These are phyloP conservation scores for Steinernema hermaphroditum DNA, from an alignment of 2,888 invertebrate genomes.

Conservation along the genomic window DNA sequence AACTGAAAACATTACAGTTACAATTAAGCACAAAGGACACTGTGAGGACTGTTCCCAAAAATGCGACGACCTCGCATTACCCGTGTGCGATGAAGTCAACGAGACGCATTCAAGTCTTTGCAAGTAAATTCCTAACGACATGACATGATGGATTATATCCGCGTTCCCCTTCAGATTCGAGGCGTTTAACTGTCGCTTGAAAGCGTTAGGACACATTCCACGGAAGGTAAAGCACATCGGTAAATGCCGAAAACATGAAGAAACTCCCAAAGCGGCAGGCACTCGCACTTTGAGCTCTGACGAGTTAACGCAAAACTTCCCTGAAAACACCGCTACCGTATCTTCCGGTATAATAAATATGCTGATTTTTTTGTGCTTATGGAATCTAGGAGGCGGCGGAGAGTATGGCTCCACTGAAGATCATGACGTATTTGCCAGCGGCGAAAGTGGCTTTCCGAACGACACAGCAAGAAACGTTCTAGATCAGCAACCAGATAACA, in stretches of 20 bases:
- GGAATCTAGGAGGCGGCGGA: not conserved
- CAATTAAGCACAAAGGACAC: constrained; percentile 41
- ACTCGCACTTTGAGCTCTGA: not conserved
- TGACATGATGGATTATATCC: no score
- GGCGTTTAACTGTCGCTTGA: constrained; percentile 13
- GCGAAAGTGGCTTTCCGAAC: not conserved
- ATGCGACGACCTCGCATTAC: not conserved
- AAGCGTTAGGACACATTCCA: not conserved
- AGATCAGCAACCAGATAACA: constrained; percentile 20
- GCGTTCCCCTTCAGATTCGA: not conserved
- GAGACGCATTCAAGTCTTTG: constrained; percentile 36
- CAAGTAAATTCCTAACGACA: constrained; percentile 41
- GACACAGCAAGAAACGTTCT: not conserved
- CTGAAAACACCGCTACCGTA: not conserved
- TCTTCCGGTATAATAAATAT: no score
- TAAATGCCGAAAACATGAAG: not conserved
- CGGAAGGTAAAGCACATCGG: not conserved
- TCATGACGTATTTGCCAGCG: constrained; percentile 6
- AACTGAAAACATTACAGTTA: constrained; percentile 41
- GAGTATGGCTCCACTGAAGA: not conserved
- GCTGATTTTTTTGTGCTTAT: no score
- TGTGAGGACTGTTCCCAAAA: constrained; percentile 32
- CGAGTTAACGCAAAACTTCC: not conserved
- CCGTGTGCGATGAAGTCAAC: constrained; percentile 9
- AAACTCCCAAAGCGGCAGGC: not conserved